Percentiles rank a stretch among this genome's conserved stretches.
phyloP scores from a whole-genome alignment of 2,113 vertebrate genomes.

The Natator depressus region DNA sequence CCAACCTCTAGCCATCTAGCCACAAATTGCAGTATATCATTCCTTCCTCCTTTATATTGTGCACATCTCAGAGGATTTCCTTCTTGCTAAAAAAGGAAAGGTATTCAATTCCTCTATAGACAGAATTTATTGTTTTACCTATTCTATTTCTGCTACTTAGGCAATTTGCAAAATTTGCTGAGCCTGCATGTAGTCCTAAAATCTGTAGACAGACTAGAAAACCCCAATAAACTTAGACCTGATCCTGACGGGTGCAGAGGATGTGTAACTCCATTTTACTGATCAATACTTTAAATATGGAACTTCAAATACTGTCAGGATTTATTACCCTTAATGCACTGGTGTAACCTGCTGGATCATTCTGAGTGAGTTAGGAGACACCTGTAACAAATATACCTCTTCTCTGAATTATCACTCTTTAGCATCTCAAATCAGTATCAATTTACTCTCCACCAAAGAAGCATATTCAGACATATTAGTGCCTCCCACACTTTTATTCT shows the following conservation, averaged over 20 bases:
- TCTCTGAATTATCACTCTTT: background rate
- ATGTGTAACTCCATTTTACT: slow-evolving; percentile 2
- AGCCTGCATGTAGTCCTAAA: background rate
- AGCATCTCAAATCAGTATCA: background rate
- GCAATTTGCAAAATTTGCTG: slow-evolving; percentile 8
- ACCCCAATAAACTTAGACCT: background rate
- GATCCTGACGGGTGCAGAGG: background rate
- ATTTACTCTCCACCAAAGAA: fast-evolving
- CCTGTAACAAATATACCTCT: background rate
- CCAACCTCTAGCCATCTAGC: background rate
- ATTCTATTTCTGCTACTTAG: slow-evolving; percentile 3
- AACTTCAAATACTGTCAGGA: background rate
- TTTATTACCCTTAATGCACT: background rate
- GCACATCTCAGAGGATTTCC: background rate
- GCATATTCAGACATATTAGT: background rate
- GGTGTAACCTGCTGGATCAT: background rate
- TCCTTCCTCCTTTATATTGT: background rate
- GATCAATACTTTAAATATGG: background rate
- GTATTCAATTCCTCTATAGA: background rate
- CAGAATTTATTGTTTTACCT: background rate
- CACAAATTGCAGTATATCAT: slow-evolving; percentile 1
- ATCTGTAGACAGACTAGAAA: background rate
- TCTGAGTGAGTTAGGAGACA: background rate
- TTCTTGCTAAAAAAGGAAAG: fast-evolving
- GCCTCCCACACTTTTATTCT: background rate